Conservation (phyloP, 2,113 vertebrate genomes). For the Coreoperca whiteheadi region DNA sequence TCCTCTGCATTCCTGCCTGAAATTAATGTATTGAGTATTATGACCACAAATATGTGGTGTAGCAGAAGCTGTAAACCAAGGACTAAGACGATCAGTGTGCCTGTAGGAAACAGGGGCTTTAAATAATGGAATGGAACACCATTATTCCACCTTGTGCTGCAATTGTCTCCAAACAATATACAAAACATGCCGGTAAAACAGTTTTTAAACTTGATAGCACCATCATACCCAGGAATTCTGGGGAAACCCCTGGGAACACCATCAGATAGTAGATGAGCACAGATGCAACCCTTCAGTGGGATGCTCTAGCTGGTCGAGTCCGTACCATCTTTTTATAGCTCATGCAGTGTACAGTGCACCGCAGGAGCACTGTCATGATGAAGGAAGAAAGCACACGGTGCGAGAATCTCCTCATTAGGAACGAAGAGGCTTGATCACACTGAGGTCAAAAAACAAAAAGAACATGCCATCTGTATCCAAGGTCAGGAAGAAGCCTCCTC, state of each 20-base stretch:
- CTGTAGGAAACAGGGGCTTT: background rate
- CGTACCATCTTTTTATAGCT: slow-evolving; percentile 65
- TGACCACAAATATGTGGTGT: slow-evolving; percentile 12
- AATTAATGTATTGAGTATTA: background rate
- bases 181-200: background rate
- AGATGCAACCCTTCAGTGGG: slow-evolving; percentile 33
- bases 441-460: slow-evolving; percentile 26
- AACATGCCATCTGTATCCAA: slow-evolving; percentile 18
- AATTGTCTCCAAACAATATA: background rate
- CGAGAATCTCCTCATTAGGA: slow-evolving; percentile 3
- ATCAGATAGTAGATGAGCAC: slow-evolving; percentile 14
- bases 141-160: background rate
- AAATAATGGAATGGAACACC: background rate
- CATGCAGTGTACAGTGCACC: slow-evolving; percentile 31
- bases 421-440: slow-evolving; percentile 13
- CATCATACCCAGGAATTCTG: background rate
- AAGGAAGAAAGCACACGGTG: slow-evolving; percentile 2
- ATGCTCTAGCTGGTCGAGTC: slow-evolving; percentile 30
- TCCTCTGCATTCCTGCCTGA: background rate
- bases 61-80: background rate
- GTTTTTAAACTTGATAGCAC: background rate
- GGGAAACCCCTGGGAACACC: slow-evolving; percentile 8
- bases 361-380: slow-evolving; percentile 16
- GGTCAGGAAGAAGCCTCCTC: slow-evolving; percentile 21
- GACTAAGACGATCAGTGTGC: background rate